Base-by-base conservation (phyloP, 2,113 vertebrate genomes). In the Dipodomys merriami region DNA sequence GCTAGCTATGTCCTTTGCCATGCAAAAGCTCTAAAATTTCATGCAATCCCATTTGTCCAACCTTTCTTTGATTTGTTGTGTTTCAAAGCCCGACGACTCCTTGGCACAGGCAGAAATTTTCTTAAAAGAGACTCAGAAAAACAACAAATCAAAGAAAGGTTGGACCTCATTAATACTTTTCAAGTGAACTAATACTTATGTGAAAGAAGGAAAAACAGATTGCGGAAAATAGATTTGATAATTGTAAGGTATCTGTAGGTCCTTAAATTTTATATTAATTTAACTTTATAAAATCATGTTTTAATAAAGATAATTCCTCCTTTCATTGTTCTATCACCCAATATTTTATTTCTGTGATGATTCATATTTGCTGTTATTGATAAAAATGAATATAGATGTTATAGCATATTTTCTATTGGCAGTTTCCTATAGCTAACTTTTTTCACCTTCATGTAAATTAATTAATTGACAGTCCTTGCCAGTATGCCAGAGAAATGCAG, bases 301-400 rank as follows among this genome's bases (percentile, higher is more conserved):
- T 91, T 74, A 46, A 73, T 11, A 79, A 86, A 62, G n/a, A 85
- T 7, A 23, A 81, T 74, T 83, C 30, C 1, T 77, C 22, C 84
- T 91, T 97, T 94, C 25, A 80, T 74, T 83, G 23, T 73, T 64
- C 1, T 30, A 89, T 83, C n/a, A 89, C 7, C 2, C 62, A 64
- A 53, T 5, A 78, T 80, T 46, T 9, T 44, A 88, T 77, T 89
- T 88, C 6, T 65, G 1, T 6, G 80, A 76, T 35, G n/a, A 69
- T 78, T 94, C 73, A 35, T 87, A 68, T 46, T 85, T 60, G 30
- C 64, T 57, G 13, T 67, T 81, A 60, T 76, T 93, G 22, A 72
- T 82, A 77, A 94, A 94, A 92, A 86, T 71, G 16, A 22, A 86
- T 85, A 27, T 25, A 93, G n/a, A 86, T 6, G 10, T 74, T 90